Conservation (phyloP, 2,888 invertebrate genomes). For the Corythucha ciliata region DNA sequence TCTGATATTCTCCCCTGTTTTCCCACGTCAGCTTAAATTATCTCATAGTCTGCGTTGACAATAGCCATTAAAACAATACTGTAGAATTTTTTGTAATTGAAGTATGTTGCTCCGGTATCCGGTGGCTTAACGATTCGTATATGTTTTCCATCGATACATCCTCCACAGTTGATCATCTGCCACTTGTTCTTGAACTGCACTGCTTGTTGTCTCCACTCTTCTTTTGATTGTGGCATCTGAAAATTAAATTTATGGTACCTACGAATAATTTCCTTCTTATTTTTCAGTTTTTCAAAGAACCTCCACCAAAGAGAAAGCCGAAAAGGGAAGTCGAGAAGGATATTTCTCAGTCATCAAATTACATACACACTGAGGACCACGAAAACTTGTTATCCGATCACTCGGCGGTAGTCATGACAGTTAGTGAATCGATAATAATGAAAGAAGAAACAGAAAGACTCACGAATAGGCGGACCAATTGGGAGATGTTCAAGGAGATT, state of each 20-base stretch:
- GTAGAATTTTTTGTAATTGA: conserved; percentile 33
- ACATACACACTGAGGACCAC: no score
- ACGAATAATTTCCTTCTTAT: conserved; percentile 4
- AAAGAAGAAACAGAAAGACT: no score
- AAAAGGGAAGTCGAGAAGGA: conserved; percentile 5
- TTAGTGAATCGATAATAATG: no score
- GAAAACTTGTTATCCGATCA: no score
- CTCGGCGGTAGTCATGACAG: no score
- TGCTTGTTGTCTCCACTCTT: conserved; percentile 18
- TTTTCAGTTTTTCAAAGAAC: conserved; percentile 14
- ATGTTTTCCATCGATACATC: conserved; percentile 35
- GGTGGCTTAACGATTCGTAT: conserved; percentile 31
- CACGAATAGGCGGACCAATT: no score
- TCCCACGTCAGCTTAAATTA: conserved; percentile 31
- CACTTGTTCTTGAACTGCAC: conserved; percentile 30
- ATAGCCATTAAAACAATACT: conserved; percentile 31
- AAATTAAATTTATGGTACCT: conserved; percentile 2
- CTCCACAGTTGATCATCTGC: conserved; percentile 34
- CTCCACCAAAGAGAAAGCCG: conserved; percentile 6
- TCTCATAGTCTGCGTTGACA: conserved; percentile 30
- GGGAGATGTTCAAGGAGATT: no score
- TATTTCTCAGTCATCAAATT: conserved; percentile 7
- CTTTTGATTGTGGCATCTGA: conserved; percentile 13
- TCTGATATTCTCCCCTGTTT: conserved; percentile 29
- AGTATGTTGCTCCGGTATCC: conserved; percentile 31